Base-by-base conservation (phyloP, 2,888 invertebrate species). In the Mimachlamys varia region DNA sequence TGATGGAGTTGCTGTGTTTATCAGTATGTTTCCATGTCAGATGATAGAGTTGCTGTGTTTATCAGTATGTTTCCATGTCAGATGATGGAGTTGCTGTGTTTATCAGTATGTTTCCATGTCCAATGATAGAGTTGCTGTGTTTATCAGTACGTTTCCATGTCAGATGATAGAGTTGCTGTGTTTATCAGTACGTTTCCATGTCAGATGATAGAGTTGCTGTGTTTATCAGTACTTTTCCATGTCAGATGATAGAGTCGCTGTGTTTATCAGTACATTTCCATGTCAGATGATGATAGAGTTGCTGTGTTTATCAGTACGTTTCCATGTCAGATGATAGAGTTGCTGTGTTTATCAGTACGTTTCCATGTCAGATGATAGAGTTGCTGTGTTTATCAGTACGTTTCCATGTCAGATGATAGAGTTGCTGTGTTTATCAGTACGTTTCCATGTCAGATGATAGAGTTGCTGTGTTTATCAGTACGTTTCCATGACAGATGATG, bases 1-100 rank as follows among this genome's bases (percentile, higher is more conserved):
- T 94, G 50, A 94, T 99, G 1, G 98, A 98, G 93, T 98, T 98
- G 0, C 96, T 99, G n/a, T 98, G 98, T 7, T n/a, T n/a, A n/a
- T n/a, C n/a, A 7, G 7, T 53, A 53, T 10, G 19, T 53, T 53
- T 53, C 2, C 19, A 17, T 53, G 19, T 53, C 93, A 96, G 96
- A 94, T 94, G 50, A 94, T 99, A 1, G 98, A 98, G 93, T 98
- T 98, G 0, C 96, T 99, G n/a, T 98, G 98, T 7, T n/a, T n/a
- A n/a, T n/a, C n/a, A 7, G 7, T 53, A 53, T 10, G 19, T 53
- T 53, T 53, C 2, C 19, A 17, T 53, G 19, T 53, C 93, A 96
- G 96, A 94, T 94, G 50, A 94, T 99, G 1, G 98, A 98, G 93
- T 98, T 98, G 0, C 96, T 99, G n/a, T 98, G 98, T 7, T n/a